Evolutionary conservation across 1,140 invertebrate genomes (phyloP), one percentile per base, ranked within the genome.

Genomic region (Drosophila ohnishii): DNA sequence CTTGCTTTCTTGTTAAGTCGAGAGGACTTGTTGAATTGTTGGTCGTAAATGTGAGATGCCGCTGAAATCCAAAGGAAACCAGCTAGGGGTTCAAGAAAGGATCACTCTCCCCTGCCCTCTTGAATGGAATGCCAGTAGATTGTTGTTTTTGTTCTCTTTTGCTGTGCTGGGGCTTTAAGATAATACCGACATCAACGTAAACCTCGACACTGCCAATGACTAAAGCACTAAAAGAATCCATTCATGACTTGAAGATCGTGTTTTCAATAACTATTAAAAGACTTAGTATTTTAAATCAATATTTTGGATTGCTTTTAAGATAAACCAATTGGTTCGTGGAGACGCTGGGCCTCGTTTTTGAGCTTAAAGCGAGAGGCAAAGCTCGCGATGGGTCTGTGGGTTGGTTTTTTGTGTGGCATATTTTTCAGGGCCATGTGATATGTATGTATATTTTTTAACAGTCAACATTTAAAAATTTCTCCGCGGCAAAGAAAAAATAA

Each of bases 1-100:
- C 65, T 63, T 59, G n/a, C 10, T n/a, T 30, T 35, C 0, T 57
- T 40, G 35, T 55, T 67, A 42, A 53, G 62, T 62, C 69, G 45
- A 76, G 37, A 55, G 19, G 39, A 32, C 11, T 19, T 19, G 19
- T 19, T 19, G 19, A n/a, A 44, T 35, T 44, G 25, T 11, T 64
- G 60, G 60, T 63, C 14, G 32, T 30, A 53, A 30, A 45, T 53
- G 25, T 64, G 32, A 32, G 32, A 32, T 9, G 32, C 7, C 7
- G 8, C 9, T 1, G 58, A 35, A 14, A 10, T 40, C 9, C 2
- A 3, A 8, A 9, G n/a, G 7, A 1, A 1, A 28, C 5, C 7
- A 42, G 5, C 16, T 44, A 2, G 19, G 16, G 16, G 10, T 11
- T 19, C 16, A 44, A 13, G 10, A 10, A 44, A 22, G 16, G 32